These are phyloP conservation scores for Orthosia cruda DNA, from an alignment of 2,888 invertebrate genomes.

Conservation along the genomic window DNA sequence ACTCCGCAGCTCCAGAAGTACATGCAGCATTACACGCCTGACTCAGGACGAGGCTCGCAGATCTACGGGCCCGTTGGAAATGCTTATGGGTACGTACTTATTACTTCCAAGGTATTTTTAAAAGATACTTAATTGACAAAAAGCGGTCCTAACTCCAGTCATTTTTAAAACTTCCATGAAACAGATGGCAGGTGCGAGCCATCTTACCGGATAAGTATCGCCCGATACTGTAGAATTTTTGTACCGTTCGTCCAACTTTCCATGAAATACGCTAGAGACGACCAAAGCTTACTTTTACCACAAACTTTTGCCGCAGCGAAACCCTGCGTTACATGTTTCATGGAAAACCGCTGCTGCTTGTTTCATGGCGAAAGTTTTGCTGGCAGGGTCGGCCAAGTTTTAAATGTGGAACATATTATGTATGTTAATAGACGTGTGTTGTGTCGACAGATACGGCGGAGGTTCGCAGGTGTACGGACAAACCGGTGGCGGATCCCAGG, in stretches of 20 bases:
- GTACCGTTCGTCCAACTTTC: conserved; percentile 45
- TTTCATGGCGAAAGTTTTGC: conserved; percentile 52
- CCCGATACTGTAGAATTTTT: conserved; percentile 34
- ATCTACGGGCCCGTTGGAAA: conserved; percentile 87
- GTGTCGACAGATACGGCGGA: conserved; percentile 81
- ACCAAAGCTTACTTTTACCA: conserved; percentile 41
- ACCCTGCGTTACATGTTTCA: conserved; percentile 42
- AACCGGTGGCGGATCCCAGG: conserved; percentile 92
- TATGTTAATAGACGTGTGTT: conserved; percentile 49
- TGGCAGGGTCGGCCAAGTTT: conserved; percentile 45
- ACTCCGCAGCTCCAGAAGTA: conserved; percentile 90
- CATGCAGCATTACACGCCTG: conserved; percentile 91
- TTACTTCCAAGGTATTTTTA: background rate
- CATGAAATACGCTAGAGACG: conserved; percentile 52
- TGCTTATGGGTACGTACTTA: conserved; percentile 83
- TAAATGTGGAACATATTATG: conserved; percentile 43
- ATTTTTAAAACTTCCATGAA: conserved; percentile 36
- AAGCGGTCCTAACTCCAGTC: background rate
- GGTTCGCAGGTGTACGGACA: conserved; percentile 94
- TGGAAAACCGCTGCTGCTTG: conserved; percentile 43
- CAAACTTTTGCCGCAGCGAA: conserved; percentile 51
- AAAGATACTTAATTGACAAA: background rate
- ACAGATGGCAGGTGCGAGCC: conserved; percentile 35
- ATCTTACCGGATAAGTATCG: conserved; percentile 30
- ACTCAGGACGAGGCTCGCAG: conserved; percentile 90